Conservation (phyloP, 2,888 invertebrate genomes). For the Cistogaster globosa region DNA sequence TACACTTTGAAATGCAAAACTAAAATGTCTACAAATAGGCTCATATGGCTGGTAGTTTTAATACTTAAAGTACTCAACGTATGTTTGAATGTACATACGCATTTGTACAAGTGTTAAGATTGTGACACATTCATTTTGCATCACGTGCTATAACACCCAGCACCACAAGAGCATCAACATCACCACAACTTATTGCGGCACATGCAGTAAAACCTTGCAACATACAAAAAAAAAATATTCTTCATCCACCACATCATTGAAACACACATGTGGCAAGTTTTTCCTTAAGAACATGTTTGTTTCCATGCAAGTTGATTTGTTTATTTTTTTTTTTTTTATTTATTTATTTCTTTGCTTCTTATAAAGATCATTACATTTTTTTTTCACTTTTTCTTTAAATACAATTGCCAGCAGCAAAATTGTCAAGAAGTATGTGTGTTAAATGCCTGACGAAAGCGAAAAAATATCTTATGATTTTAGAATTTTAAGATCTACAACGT, state of each 20-base stretch:
- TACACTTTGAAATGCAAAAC: slow-evolving; percentile 21
- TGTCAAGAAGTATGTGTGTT: slow-evolving; percentile 21
- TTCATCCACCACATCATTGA: slow-evolving; percentile 41
- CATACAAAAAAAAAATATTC: slow-evolving; percentile 38
- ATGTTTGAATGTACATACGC: slow-evolving; percentile 3
- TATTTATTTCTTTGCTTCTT: slow-evolving; percentile 13
- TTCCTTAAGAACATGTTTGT: slow-evolving; percentile 8
- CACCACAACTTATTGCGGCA: slow-evolving; percentile 52
- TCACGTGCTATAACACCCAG: slow-evolving; percentile 64
- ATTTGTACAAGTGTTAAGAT: slow-evolving; percentile 63
- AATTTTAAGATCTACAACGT: too few relatives aligned
- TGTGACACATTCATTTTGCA: slow-evolving; percentile 71
- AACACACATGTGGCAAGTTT: slow-evolving; percentile 46
- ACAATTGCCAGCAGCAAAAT: slow-evolving; percentile 4
- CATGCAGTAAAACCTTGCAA: slow-evolving; percentile 49
- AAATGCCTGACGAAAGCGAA: slow-evolving; percentile 1
- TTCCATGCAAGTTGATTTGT: not conserved
- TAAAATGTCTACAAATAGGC: slow-evolving; percentile 49
- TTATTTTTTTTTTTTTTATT: slow-evolving; percentile 25
- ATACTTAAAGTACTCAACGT: slow-evolving; percentile 33
- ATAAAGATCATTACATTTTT: slow-evolving; percentile 49
- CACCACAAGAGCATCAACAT: slow-evolving; percentile 44
- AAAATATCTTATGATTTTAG: not conserved
- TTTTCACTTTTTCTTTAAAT: not conserved
- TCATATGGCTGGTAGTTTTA: slow-evolving; percentile 47